phyloP scores from a whole-genome alignment of 2,113 vertebrate genomes.

The Hippocampus guttulatus region DNA sequence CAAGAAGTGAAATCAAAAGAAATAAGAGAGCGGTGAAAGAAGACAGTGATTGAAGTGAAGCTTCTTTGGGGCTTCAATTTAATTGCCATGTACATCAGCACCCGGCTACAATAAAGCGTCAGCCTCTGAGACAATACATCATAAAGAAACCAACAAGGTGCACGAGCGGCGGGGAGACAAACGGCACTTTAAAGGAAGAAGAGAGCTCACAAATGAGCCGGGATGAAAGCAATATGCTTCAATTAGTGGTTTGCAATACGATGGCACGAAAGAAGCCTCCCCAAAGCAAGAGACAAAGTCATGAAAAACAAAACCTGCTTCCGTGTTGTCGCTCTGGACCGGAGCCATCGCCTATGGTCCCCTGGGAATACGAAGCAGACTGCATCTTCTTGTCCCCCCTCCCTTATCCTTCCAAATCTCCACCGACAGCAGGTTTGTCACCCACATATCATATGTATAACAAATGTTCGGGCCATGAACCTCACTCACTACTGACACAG shows the following conservation, averaged over 20 bases:
- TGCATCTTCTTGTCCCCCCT: slow-evolving; percentile 9
- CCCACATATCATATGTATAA: slow-evolving; percentile 59
- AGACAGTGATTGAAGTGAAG: slow-evolving; percentile 56
- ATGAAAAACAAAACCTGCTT: slow-evolving; percentile 47
- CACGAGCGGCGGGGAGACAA: slow-evolving; percentile 47
- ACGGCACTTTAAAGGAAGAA: slow-evolving; percentile 47
- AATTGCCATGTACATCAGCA: slow-evolving; percentile 65
- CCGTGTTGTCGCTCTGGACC: slow-evolving; percentile 36
- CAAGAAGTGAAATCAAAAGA: slow-evolving; percentile 38
- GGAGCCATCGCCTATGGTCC: slow-evolving; percentile 47
- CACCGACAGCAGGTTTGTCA: slow-evolving; percentile 51
- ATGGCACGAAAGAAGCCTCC: slow-evolving; percentile 30
- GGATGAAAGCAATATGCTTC: slow-evolving; percentile 63
- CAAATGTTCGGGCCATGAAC: slow-evolving; percentile 54
- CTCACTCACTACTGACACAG: slow-evolving; percentile 45
- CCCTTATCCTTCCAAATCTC: slow-evolving; percentile 32
- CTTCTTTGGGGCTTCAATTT: slow-evolving; percentile 60
- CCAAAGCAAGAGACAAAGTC: slow-evolving; percentile 32
- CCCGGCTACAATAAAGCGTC: slow-evolving; percentile 46
- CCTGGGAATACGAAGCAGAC: slow-evolving; percentile 21
- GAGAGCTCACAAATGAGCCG: slow-evolving; percentile 54
- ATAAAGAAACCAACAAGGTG: slow-evolving; percentile 60
- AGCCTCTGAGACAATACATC: slow-evolving; percentile 59
- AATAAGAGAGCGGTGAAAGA: slow-evolving; percentile 12
- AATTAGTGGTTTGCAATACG: slow-evolving; percentile 58